Percentiles rank a stretch among this genome's conserved stretches.
These are phyloP conservation scores for Conomelus anceps DNA, from an alignment of 2,888 invertebrate species.

Conservation along the genomic window DNA sequence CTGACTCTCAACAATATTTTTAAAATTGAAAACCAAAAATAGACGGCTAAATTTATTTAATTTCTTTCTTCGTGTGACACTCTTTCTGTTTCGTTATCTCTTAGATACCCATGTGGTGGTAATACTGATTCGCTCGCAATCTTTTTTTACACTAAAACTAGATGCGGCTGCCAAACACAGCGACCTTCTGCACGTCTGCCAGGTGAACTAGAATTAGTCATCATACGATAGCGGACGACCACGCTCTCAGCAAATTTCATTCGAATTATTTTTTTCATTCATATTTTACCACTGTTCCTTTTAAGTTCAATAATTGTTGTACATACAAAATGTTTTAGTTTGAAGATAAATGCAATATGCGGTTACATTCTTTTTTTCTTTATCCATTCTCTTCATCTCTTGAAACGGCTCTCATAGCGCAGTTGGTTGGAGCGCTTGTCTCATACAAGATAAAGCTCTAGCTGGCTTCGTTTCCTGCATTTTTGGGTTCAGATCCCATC, in stretches of 20 bases:
- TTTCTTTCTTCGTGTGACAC: not conserved
- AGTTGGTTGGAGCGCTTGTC: too few relatives aligned
- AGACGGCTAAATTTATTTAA: not conserved
- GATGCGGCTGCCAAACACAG: not conserved
- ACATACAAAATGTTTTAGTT: not conserved
- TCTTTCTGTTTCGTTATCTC: not conserved
- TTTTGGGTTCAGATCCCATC: too few relatives aligned
- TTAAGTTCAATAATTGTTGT: not conserved
- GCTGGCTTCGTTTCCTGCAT: too few relatives aligned
- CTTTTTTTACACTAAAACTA: not conserved
- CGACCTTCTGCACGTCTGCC: not conserved
- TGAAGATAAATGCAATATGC: too few relatives aligned
- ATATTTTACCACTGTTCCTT: not conserved
- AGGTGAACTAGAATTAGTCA: not conserved
- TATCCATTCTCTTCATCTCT: too few relatives aligned
- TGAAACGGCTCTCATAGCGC: too few relatives aligned
- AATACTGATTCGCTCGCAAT: not conserved
- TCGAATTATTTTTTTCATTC: not conserved
- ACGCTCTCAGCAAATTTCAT: not conserved
- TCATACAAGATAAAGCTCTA: too few relatives aligned
- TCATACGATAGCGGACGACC: not conserved
- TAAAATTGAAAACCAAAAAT: not conserved
- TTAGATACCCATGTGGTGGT: not conserved
- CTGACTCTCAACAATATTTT: not conserved
- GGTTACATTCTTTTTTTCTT: too few relatives aligned